Evolutionary conservation across 2,888 invertebrate genomes (phyloP).

Genomic region (Creontiades dilutus): DNA sequence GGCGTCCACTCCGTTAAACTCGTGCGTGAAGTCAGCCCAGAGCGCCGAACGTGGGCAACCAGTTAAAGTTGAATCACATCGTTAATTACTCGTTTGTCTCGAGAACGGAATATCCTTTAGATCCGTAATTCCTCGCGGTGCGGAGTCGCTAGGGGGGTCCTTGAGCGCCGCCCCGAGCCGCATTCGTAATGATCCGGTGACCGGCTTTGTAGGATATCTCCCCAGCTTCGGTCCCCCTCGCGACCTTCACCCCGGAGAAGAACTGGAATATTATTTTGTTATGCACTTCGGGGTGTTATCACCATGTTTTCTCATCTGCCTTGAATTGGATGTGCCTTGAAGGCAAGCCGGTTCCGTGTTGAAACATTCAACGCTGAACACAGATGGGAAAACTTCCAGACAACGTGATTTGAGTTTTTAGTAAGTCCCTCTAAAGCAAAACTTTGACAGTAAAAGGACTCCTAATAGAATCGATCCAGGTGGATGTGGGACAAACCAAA

Average conservation of each 20-base stretch:
- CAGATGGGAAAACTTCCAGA: too few relatives aligned
- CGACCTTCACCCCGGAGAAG: not conserved
- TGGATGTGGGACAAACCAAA: too few relatives aligned
- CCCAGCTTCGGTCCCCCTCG: not conserved
- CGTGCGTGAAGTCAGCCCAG: slow-evolving; percentile 15
- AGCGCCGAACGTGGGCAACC: not conserved
- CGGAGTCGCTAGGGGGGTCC: not conserved
- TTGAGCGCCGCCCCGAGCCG: not conserved
- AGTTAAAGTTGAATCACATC: slow-evolving; percentile 5
- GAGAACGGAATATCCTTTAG: not conserved
- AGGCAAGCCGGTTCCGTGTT: too few relatives aligned
- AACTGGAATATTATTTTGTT: too few relatives aligned
- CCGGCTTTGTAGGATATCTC: not conserved
- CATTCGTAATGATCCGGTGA: slow-evolving; percentile 4
- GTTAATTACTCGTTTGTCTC: slow-evolving; percentile 39
- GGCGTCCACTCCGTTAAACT: not conserved
- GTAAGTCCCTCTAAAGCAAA: too few relatives aligned
- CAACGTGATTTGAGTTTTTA: too few relatives aligned
- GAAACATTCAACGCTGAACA: too few relatives aligned
- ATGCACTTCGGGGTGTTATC: too few relatives aligned
- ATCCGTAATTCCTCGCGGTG: not conserved
- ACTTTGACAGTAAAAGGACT: too few relatives aligned
- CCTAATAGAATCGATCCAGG: too few relatives aligned
- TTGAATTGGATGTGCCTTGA: too few relatives aligned
- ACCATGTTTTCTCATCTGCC: too few relatives aligned